These are phyloP conservation scores for Puma concolor DNA, from an alignment of 2,113 vertebrate genomes.

Conservation along the genomic window DNA sequence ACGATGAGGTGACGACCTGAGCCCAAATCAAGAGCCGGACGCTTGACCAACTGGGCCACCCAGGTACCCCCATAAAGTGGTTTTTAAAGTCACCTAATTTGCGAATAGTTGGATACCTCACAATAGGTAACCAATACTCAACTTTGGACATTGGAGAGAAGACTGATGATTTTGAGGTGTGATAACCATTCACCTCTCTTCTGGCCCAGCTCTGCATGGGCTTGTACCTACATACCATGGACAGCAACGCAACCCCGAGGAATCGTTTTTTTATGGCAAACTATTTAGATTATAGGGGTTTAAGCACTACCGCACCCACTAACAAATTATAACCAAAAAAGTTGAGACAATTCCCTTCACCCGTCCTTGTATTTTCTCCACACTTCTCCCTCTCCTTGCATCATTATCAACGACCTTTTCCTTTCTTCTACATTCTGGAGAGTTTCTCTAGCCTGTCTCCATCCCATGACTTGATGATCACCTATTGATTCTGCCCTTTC, in stretches of 20 bases:
- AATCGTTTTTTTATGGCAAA: neutral
- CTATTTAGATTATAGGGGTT: neutral
- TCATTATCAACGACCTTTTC: neutral
- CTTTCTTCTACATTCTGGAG: neutral
- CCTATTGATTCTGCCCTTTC: neutral
- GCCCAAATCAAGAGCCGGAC: too few relatives aligned
- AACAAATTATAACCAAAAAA: neutral
- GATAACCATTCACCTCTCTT: neutral
- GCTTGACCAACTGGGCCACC: too few relatives aligned
- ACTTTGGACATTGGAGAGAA: neutral
- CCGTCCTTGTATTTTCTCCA: neutral
- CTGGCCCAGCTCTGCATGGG: neutral
- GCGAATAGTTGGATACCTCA: neutral
- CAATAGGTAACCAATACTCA: neutral
- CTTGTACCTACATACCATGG: neutral
- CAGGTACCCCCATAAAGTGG: neutral
- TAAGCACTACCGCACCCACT: neutral
- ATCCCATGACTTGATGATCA: neutral
- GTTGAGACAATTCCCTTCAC: neutral
- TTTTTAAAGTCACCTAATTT: neutral
- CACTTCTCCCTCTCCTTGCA: neutral
- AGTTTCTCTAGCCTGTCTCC: neutral
- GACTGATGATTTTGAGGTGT: neutral
- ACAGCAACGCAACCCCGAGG: neutral
- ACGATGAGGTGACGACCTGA: too few relatives aligned